Conservation (phyloP, 2,797 vertebrate genomes). For the Rhinella marina region DNA sequence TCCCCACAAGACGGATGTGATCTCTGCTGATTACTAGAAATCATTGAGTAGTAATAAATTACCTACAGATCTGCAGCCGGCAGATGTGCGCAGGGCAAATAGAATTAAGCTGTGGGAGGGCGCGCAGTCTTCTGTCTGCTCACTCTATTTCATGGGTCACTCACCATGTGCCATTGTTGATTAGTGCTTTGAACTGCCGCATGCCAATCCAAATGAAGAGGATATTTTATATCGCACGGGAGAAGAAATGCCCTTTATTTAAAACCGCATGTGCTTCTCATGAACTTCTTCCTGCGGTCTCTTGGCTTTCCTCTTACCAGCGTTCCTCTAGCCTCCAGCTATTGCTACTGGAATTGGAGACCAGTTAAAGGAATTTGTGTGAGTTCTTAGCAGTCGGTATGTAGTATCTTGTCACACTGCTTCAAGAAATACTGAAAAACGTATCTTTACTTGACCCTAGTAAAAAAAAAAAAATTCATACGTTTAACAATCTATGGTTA, state of each 20-base stretch:
- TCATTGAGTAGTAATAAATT: neutral
- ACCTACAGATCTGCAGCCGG: neutral
- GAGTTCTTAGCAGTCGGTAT: neutral
- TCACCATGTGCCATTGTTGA: conserved; percentile 65
- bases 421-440: neutral
- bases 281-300: conserved; percentile 37
- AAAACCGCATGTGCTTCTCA: conserved; percentile 60
- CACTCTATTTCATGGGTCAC: conserved; percentile 70
- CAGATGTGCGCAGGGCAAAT: neutral
- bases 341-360: conserved; percentile 24
- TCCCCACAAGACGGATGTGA: neutral
- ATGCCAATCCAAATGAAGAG: conserved; percentile 71
- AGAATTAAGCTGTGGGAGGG: conserved; percentile 63
- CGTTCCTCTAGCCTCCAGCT: conserved; percentile 63
- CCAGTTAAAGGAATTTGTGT: conserved; percentile 37
- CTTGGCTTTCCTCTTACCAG: conserved; percentile 56
- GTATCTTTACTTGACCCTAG: neutral
- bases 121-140: conserved; percentile 69
- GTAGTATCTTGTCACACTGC: neutral
- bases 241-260: conserved; percentile 68
- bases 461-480: too few relatives aligned
- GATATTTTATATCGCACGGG: conserved; percentile 59
- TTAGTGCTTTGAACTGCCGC: conserved; percentile 69
- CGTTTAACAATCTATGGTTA: neutral
- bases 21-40: conserved; percentile 17